These are phyloP conservation scores for Microcebus lehilahytsara DNA, from an alignment of 2,113 vertebrate genomes.

Conservation along the genomic window DNA sequence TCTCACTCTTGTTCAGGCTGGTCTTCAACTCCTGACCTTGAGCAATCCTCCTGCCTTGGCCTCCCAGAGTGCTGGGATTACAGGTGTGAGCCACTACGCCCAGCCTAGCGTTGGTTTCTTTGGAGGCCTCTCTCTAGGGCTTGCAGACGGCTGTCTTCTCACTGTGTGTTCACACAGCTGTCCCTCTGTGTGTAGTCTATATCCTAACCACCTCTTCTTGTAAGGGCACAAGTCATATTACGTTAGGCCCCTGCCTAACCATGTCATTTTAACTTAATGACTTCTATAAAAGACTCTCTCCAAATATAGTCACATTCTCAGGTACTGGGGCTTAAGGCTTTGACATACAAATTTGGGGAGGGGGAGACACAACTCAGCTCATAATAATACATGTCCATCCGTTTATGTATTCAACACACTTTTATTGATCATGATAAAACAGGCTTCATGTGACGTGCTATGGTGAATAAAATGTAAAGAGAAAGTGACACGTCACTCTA, in stretches of 20 bases:
- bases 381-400: neutral
- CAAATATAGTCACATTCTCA: neutral
- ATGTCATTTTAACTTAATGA: neutral
- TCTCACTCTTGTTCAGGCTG: no score
- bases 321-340: neutral
- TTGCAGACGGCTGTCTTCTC: neutral
- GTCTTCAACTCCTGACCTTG: no score
- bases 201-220: neutral
- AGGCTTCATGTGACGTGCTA: neutral
- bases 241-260: neutral
- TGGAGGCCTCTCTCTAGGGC: neutral
- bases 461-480: no score
- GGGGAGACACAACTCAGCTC: neutral
- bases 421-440: neutral
- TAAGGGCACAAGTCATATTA: neutral
- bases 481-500: no score
- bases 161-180: neutral
- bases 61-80: no score
- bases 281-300: neutral
- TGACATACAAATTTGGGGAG: neutral
- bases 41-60: no score
- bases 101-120: neutral
- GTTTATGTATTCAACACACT: neutral
- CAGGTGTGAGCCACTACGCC: no score
- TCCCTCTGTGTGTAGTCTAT: neutral